A percentile compares a stretch with the other conserved stretches of the same genome.
These are phyloP conservation scores for Drosophila ogumai DNA, from an alignment of 1,140 invertebrate genomes.

Conservation along the genomic window DNA sequence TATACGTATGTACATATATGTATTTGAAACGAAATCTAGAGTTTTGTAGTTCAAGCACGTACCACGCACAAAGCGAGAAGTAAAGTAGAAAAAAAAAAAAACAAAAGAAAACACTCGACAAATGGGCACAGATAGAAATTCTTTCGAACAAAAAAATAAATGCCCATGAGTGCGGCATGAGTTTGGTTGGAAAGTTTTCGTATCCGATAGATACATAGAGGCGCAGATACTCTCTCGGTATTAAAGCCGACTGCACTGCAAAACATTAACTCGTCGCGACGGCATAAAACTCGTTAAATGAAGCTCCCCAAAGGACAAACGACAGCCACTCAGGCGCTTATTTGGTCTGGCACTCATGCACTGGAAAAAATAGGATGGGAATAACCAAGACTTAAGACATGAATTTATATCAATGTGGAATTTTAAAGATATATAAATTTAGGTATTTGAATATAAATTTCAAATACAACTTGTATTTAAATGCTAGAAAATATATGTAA, in stretches of 20 bases:
- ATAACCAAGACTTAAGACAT: no score
- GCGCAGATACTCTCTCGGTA: conserved; percentile 15
- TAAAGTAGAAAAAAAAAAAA: conserved; percentile 33
- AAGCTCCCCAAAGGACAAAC: conserved; percentile 41
- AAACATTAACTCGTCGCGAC: conserved; percentile 72
- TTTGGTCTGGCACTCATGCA: conserved; percentile 38
- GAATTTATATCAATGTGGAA: neutral
- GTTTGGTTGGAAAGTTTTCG: conserved; percentile 43
- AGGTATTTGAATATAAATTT: neutral
- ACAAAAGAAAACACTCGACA: conserved; percentile 66
- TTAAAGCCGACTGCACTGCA: conserved; percentile 27
- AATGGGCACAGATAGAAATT: conserved; percentile 71
- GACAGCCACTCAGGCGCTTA: conserved; percentile 41
- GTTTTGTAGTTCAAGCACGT: conserved; percentile 81
- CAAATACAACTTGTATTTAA: neutral
- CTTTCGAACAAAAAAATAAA: conserved; percentile 55
- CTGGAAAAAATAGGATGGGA: neutral
- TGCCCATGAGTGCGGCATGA: conserved; percentile 37
- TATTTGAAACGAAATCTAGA: conserved; percentile 65
- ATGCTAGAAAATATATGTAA: no score
- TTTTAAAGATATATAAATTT: neutral
- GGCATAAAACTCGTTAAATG: conserved; percentile 68
- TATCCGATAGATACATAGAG: conserved; percentile 33
- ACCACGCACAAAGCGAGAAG: conserved; percentile 66
- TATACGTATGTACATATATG: conserved; percentile 17